Evolutionary conservation across 1,140 invertebrate genomes (phyloP), one percentile per base, ranked within the genome.

Genomic region (Telenomus remus): DNA sequence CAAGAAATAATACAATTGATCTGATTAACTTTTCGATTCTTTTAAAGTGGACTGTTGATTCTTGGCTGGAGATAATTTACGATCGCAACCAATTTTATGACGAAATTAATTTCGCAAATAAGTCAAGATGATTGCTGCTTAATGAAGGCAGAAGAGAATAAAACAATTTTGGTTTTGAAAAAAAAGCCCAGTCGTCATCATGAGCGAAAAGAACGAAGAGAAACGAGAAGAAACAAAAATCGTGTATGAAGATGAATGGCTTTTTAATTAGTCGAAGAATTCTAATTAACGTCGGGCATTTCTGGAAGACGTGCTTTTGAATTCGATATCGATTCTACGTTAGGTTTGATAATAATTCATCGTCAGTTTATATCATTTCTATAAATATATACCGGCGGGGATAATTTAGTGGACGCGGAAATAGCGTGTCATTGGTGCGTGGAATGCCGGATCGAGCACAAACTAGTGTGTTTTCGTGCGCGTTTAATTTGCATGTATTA

Each of bases 401-500:
- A 63, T 68, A 71, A 76, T 71, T 70, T 61, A 76, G 19, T n/a
- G 27, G 13, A 53, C 54, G 54, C 68, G 68, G 74, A 66, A 71
- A 71, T 49, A 10, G 55, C 59, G 39, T 59, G 68, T 71, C 74
- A 68, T 63, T 63, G 53, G 49, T 65, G 60, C 43, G 34, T 44
- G 66, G 57, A 70, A 76, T 65, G 65, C 44, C 5, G 16, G 33
- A 54, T 10, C 12, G 55, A 37, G 46, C 16, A 49, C 39, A 66
- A 66, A 74, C 49, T 19, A 56, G 35, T 55, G 37, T 74, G 37
- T 61, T 66, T 65, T 66, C 46, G 69, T 57, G 54, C 49, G 55
- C 34, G 19, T 65, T 73, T 55, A 66, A 74, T 74, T 74, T 74
- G 70, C 70, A 74, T 74, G 66, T 74, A 66, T 74, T 74, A 74